These are phyloP conservation scores for Philaenus spumarius DNA, from an alignment of 1,140 invertebrate genomes.

Conservation along the genomic window DNA sequence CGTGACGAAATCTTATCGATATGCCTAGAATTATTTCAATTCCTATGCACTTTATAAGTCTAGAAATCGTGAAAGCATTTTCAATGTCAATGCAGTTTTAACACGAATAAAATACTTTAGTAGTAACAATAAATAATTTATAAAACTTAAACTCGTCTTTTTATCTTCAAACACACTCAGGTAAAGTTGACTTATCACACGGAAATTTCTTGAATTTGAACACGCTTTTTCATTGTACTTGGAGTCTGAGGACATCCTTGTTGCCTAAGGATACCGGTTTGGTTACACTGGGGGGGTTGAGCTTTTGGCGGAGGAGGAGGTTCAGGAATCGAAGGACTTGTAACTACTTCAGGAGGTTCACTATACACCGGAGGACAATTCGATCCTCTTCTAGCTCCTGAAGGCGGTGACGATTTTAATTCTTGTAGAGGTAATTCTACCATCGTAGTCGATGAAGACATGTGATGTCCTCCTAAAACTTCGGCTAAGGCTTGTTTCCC, in stretches of 20 bases:
- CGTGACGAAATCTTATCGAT: neutral
- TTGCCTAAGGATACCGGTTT: slow-evolving; percentile 21
- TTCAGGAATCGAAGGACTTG: slow-evolving; percentile 41
- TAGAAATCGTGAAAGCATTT: slow-evolving; percentile 12
- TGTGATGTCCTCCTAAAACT: slow-evolving; percentile 46
- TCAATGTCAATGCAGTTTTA: neutral
- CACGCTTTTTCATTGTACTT: slow-evolving; percentile 29
- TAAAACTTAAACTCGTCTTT: too few relatives aligned
- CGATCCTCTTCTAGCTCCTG: slow-evolving; percentile 39
- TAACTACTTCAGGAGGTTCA: slow-evolving; percentile 38
- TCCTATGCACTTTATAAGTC: slow-evolving; percentile 13
- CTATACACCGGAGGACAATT: slow-evolving; percentile 38
- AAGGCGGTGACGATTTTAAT: slow-evolving; percentile 52
- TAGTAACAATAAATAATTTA: slow-evolving; percentile 10
- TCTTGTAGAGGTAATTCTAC: slow-evolving; percentile 55
- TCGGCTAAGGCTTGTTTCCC: slow-evolving; percentile 43
- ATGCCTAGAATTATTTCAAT: slow-evolving; percentile 14
- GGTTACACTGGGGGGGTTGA: slow-evolving; percentile 16
- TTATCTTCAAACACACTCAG: neutral
- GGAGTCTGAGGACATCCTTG: slow-evolving; percentile 27
- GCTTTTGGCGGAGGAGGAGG: slow-evolving; percentile 28
- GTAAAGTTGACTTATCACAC: slow-evolving; percentile 15
- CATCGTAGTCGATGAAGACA: slow-evolving; percentile 58
- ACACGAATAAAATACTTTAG: slow-evolving; percentile 12
- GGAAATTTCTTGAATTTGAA: slow-evolving; percentile 32